These are phyloP conservation scores for Oreochromis aureus DNA, from an alignment of 2,113 vertebrate genomes.

Conservation along the genomic window DNA sequence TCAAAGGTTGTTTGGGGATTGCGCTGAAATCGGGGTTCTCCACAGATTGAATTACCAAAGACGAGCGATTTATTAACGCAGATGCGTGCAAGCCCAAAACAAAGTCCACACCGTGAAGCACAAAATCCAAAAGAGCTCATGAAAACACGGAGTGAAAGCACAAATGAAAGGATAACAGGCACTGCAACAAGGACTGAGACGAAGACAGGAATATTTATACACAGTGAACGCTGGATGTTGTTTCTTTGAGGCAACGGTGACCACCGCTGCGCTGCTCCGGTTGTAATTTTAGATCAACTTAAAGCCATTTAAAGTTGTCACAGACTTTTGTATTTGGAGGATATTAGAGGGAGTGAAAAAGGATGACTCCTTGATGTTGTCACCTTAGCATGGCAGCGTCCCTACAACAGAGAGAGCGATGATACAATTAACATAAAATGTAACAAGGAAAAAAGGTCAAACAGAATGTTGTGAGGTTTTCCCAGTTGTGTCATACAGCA, in stretches of 20 bases:
- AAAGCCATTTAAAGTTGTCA: background rate
- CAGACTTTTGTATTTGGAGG: background rate
- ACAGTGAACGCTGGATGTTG: background rate
- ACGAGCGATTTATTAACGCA: fast-evolving
- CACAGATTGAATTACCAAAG: background rate
- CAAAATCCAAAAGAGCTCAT: background rate
- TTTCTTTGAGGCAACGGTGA: background rate
- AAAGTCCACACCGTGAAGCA: background rate
- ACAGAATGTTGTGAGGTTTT: background rate
- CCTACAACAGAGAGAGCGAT: background rate
- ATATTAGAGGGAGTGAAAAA: background rate
- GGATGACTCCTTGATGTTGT: background rate
- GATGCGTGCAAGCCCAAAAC: background rate
- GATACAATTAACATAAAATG: background rate
- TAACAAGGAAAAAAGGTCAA: background rate
- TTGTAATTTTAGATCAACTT: background rate
- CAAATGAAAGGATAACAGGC: background rate
- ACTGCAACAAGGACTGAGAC: background rate
- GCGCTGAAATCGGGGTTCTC: background rate
- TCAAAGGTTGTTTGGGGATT: background rate
- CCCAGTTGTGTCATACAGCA: slow-evolving; percentile 4
- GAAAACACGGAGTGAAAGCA: background rate
- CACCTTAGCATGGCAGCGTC: background rate
- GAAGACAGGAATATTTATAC: background rate
- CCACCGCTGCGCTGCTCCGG: background rate